Base-by-base conservation (phyloP, 2,888 invertebrate species). In the Cephonodes hylas region DNA sequence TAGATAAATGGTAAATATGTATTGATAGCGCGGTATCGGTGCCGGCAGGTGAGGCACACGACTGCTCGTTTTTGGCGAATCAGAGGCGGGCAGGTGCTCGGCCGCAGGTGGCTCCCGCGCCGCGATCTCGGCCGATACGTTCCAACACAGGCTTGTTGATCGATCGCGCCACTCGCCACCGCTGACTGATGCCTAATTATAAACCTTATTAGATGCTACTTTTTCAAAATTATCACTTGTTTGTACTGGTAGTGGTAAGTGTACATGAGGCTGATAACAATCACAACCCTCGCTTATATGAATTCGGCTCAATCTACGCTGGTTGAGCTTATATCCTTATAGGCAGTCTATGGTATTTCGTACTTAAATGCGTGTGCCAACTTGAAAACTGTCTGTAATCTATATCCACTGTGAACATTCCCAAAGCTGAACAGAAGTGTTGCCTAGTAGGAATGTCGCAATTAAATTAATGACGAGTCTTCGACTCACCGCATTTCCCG, bases 1-100 rank as follows among this genome's bases (percentile, higher is more conserved):
- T 53, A 53, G 27, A 61, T 58, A 44, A 61, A 59, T 59, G 68
- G 73, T 45, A 22, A 22, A 45, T 15, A 31, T 53, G 53, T 77
- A 80, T 79, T 74, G 76, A n/a, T n/a, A n/a, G n/a, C n/a, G 71
- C 38, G 38, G 38, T 10, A n/a, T n/a, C 13, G 13, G 31, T 6
- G 66, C 64, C 76, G 79, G 85, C 89, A 89, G 89, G 89, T 89
- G 89, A 78, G 69, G 70, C 67, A 74, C 72, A 75, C 73, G 78
- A 75, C 76, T 85, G 84, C 77, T 87, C 84, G 83, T 87, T 89
- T 88, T 90, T 89, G 89, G 90, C 89, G 90, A 90, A 90, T 90
- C 90, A 90, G 84, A 84, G 88, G 79, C 82, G 73, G 66, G 86
- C 89, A 88, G 89, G 89, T 89, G 86, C 76, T 42, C n/a, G n/a